Evolutionary conservation across 1,140 invertebrate genomes (phyloP).

Genomic region (Listronotus oregonensis): DNA sequence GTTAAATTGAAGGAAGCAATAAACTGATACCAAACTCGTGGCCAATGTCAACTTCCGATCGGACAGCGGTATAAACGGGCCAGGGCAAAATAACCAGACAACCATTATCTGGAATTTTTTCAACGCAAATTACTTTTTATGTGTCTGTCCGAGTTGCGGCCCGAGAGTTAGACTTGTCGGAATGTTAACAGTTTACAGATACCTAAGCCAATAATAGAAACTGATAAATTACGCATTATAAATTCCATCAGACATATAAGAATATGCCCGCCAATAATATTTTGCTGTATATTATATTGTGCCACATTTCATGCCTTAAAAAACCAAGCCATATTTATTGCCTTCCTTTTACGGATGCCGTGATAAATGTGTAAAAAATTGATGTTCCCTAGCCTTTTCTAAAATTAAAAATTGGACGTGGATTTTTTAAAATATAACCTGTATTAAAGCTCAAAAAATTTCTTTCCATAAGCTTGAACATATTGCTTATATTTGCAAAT

Average conservation of each 20-base stretch:
- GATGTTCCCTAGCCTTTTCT: conserved; percentile 13
- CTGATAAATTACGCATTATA: conserved; percentile 38
- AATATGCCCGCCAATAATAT: conserved; percentile 24
- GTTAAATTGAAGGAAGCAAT: not conserved
- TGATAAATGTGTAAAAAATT: conserved; percentile 22
- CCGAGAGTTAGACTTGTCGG: conserved; percentile 32
- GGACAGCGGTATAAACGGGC: conserved; percentile 26
- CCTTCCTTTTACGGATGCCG: conserved; percentile 16
- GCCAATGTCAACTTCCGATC: conserved; percentile 39
- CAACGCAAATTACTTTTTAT: conserved; percentile 42
- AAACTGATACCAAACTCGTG: conserved; percentile 27
- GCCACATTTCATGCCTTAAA: conserved; percentile 25
- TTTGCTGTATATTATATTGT: conserved; percentile 30
- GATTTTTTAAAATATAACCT: too few relatives aligned
- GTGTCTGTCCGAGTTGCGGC: conserved; percentile 36
- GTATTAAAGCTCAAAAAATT: too few relatives aligned
- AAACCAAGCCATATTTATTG: conserved; percentile 16
- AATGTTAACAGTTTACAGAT: conserved; percentile 43
- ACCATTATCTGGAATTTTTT: conserved; percentile 43
- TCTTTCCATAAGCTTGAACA: too few relatives aligned
- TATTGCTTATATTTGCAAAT: too few relatives aligned
- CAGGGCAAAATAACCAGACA: conserved; percentile 42
- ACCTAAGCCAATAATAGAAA: conserved; percentile 37
- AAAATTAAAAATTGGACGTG: not conserved
- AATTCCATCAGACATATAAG: conserved; percentile 31